phyloP scores from a whole-genome alignment of 2,797 vertebrate species.

The Manis crassicaudata region DNA sequence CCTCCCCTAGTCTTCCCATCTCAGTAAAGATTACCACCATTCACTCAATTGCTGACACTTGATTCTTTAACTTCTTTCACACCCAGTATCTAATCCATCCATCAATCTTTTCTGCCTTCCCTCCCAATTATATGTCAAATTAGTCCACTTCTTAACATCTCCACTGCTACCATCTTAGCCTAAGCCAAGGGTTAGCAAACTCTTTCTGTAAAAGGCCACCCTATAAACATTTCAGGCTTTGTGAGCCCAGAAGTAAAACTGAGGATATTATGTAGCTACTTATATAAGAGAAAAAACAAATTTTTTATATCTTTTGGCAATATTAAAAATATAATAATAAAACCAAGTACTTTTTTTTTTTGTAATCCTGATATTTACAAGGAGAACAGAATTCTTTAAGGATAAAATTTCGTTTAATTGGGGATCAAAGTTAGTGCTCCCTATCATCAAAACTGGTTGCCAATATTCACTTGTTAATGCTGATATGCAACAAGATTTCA shows the following conservation, averaged over 20 bases:
- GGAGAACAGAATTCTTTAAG: not conserved
- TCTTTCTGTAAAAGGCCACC: not conserved
- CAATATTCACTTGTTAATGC: not conserved
- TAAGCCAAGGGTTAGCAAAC: not conserved
- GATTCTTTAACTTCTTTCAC: not conserved
- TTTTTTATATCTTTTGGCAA: not conserved
- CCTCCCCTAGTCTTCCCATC: not conserved
- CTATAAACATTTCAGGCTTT: not conserved
- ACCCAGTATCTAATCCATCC: not conserved
- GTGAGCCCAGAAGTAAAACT: not conserved
- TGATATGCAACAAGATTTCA: not conserved
- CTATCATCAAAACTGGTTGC: not conserved
- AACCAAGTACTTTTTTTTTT: not conserved
- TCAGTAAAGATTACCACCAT: not conserved
- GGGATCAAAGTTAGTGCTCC: not conserved
- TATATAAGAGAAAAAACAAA: not conserved
- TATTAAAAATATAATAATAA: not conserved
- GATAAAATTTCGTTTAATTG: not conserved
- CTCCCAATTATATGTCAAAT: not conserved
- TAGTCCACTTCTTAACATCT: not conserved
- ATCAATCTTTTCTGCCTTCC: not conserved
- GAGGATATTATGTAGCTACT: not conserved
- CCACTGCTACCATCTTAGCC: not conserved
- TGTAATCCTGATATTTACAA: not conserved
- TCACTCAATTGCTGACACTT: not conserved